Evolutionary conservation across 2,113 vertebrate genomes (phyloP).

Genomic region (Alectura lathami): DNA sequence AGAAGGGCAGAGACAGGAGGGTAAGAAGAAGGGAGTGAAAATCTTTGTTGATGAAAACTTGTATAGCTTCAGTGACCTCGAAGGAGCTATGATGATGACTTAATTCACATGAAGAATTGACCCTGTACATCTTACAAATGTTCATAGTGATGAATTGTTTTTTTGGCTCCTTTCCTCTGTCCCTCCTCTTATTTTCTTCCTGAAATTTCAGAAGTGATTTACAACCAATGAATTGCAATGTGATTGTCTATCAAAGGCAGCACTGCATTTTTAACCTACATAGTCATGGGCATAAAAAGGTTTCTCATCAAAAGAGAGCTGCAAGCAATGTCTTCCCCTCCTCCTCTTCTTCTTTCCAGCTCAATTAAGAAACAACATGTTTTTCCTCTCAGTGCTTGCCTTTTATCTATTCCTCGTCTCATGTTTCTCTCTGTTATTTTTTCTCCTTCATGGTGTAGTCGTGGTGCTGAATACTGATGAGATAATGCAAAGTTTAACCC

Average conservation of each 20-base stretch:
- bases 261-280: constrained; percentile 32
- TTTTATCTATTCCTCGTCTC: constrained; percentile 70
- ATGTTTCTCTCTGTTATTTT: constrained; percentile 65
- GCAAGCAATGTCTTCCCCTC: constrained; percentile 5
- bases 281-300: constrained; percentile 9
- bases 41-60: not conserved
- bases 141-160: not conserved
- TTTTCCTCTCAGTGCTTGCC: constrained; percentile 30
- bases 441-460: constrained; percentile 30
- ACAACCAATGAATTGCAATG: not conserved
- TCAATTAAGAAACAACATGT: constrained; percentile 69
- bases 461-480: constrained; percentile 64
- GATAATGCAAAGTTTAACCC: constrained; percentile 60
- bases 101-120: not conserved
- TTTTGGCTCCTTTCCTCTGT: not conserved
- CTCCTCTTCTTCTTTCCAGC: constrained; percentile 32
- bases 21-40: not conserved
- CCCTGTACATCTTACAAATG: not conserved
- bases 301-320: constrained; percentile 52
- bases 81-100: not conserved
- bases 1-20: not conserved
- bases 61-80: not conserved
- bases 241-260: not conserved
- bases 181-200: not conserved
- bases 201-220: not conserved